Conservation (phyloP, 2,797 vertebrate genomes). For the Tapirus indicus region DNA sequence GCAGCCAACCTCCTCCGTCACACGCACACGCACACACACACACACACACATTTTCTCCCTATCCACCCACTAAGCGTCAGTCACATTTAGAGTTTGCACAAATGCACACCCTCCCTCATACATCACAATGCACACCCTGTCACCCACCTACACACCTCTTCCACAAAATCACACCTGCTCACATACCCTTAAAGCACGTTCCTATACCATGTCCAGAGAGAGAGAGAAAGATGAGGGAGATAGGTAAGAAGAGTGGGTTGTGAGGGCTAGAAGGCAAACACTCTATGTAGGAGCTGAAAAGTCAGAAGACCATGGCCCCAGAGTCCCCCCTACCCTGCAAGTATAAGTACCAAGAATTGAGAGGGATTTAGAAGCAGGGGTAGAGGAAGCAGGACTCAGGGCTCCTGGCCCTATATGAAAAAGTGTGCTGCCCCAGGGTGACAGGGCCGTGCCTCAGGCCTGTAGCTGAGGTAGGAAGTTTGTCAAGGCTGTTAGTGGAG, state of each 20-base stretch:
- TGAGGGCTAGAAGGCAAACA: neutral
- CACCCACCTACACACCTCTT: slow-evolving; percentile 79
- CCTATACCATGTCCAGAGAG: neutral
- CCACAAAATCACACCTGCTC: slow-evolving; percentile 78
- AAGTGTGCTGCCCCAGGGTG: neutral
- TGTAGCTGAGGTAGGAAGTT: neutral
- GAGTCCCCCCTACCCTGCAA: neutral
- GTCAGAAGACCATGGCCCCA: neutral
- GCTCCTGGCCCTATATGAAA: neutral
- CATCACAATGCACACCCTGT: slow-evolving; percentile 79
- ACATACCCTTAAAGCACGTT: slow-evolving; percentile 62
- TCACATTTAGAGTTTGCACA: slow-evolving; percentile 83
- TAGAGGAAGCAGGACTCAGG: neutral
- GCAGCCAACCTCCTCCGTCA: slow-evolving; percentile 64
- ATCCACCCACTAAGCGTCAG: slow-evolving; percentile 81
- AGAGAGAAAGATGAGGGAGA: neutral
- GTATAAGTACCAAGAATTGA: neutral
- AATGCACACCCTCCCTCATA: slow-evolving; percentile 79
- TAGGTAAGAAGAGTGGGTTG: neutral
- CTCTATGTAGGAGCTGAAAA: slow-evolving; percentile 5
- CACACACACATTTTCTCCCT: slow-evolving; percentile 63
- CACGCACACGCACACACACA: slow-evolving; percentile 39
- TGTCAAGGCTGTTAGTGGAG: neutral
- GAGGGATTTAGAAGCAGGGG: neutral
- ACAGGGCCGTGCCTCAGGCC: neutral